These are phyloP conservation scores for Mellilla xanthometata DNA, from an alignment of 2,888 invertebrate genomes.

Conservation along the genomic window DNA sequence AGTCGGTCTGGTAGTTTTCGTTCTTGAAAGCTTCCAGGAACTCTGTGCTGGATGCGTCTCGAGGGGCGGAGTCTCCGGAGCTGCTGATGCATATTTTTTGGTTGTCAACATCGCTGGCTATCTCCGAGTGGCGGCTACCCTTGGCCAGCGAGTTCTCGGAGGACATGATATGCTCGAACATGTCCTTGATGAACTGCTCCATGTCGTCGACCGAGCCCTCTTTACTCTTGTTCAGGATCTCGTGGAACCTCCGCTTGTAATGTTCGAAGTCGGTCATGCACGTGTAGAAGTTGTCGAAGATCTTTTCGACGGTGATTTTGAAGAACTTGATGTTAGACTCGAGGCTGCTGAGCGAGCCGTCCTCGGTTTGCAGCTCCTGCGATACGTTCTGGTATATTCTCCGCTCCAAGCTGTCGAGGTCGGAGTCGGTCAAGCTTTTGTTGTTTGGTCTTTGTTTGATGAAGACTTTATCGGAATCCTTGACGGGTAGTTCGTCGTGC, in stretches of 20 bases:
- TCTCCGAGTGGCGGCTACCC: slow-evolving; percentile 23
- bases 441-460: slow-evolving; percentile 8
- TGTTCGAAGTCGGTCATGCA: slow-evolving; percentile 61
- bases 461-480: slow-evolving; percentile 41
- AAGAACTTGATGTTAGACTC: slow-evolving; percentile 68
- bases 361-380: slow-evolving; percentile 52
- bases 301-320: slow-evolving; percentile 61
- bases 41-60: slow-evolving; percentile 11
- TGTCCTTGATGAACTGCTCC: slow-evolving; percentile 67
- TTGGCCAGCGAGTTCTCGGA: slow-evolving; percentile 44
- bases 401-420: slow-evolving; percentile 56
- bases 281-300: slow-evolving; percentile 63
- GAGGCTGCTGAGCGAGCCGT: slow-evolving; percentile 44
- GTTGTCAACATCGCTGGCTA: slow-evolving; percentile 5
- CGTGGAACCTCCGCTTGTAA: slow-evolving; percentile 62
- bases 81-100: slow-evolving; percentile 20
- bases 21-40: slow-evolving; percentile 58
- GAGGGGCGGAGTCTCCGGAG: slow-evolving; percentile 11
- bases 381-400: slow-evolving; percentile 56
- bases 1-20: slow-evolving; percentile 54
- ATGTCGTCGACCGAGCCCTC: slow-evolving; percentile 56
- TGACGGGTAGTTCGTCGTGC: slow-evolving; percentile 59
- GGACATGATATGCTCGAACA: slow-evolving; percentile 63
- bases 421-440: slow-evolving; percentile 51
- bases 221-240: slow-evolving; percentile 55